Conservation (phyloP, 2,888 invertebrate species). For the Aphodius granarius region DNA sequence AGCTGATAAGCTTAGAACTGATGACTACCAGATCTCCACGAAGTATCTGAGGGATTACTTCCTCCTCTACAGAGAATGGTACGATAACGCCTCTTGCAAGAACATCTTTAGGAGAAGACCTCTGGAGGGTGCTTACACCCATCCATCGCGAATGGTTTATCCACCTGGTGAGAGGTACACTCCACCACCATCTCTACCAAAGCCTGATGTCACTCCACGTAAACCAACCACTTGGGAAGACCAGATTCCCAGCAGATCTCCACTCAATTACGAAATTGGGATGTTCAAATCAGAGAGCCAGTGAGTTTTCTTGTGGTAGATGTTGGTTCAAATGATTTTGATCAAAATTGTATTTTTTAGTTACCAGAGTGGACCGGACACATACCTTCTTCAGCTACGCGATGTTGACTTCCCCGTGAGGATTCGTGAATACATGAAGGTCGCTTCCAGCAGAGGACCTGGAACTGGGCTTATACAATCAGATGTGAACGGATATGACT, state of each 20-base stretch:
- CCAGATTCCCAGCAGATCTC: constrained; percentile 74
- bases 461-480: constrained; percentile 68
- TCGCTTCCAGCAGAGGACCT: constrained; percentile 78
- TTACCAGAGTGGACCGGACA: constrained; percentile 96
- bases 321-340: constrained; percentile 4
- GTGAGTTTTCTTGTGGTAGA: constrained; percentile 57
- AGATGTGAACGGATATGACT: constrained; percentile 73
- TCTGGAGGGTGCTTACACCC: constrained; percentile 81
- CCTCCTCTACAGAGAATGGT: constrained; percentile 71
- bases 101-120: constrained; percentile 84
- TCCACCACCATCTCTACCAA: constrained; percentile 72
- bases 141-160: constrained; percentile 94
- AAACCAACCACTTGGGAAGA: constrained; percentile 65
- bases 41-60: constrained; percentile 74
- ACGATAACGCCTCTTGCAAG: constrained; percentile 84
- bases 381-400: constrained; percentile 89
- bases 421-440: constrained; percentile 91
- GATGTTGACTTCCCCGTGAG: constrained; percentile 95
- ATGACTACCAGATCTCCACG: constrained; percentile 73
- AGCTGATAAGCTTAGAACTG: constrained; percentile 66
- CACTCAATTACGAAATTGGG: constrained; percentile 83
- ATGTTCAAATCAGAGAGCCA: constrained; percentile 82
- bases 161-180: constrained; percentile 83
- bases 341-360: constrained; percentile 57
- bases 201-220: constrained; percentile 57